These are phyloP conservation scores for Oceanites oceanicus DNA, from an alignment of 2,113 vertebrate species.

Conservation along the genomic window DNA sequence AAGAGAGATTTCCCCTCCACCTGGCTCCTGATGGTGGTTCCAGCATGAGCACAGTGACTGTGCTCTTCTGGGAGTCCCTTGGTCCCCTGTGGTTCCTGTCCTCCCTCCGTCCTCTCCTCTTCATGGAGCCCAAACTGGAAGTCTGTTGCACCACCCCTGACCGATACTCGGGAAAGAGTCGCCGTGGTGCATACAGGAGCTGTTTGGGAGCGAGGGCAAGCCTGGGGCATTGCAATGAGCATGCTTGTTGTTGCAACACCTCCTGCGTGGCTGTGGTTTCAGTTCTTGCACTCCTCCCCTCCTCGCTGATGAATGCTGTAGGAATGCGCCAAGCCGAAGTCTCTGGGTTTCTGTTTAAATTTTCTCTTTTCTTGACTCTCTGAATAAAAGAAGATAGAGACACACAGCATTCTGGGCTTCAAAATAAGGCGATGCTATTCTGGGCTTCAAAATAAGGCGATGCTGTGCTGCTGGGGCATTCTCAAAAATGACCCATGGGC, in stretches of 20 bases:
- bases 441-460: background rate
- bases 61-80: background rate
- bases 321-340: background rate
- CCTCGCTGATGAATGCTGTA: background rate
- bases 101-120: background rate
- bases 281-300: background rate
- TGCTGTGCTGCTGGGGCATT: background rate
- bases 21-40: background rate
- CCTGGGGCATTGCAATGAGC: background rate
- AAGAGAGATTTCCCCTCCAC: too few species aligned
- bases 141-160: background rate
- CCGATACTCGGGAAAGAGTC: background rate
- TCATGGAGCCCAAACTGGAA: accelerated
- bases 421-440: background rate
- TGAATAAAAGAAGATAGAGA: background rate
- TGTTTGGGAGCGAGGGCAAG: background rate
- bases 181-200: background rate
- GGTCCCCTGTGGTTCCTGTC: background rate
- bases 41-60: accelerated
- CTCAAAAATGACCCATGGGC: background rate
- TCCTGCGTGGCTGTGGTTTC: accelerated
- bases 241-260: background rate
- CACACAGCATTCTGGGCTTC: background rate
- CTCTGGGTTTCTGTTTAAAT: background rate
- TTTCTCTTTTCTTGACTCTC: background rate